Base-by-base conservation (phyloP, 2,888 invertebrate species). In the Agrochola lychnidis region DNA sequence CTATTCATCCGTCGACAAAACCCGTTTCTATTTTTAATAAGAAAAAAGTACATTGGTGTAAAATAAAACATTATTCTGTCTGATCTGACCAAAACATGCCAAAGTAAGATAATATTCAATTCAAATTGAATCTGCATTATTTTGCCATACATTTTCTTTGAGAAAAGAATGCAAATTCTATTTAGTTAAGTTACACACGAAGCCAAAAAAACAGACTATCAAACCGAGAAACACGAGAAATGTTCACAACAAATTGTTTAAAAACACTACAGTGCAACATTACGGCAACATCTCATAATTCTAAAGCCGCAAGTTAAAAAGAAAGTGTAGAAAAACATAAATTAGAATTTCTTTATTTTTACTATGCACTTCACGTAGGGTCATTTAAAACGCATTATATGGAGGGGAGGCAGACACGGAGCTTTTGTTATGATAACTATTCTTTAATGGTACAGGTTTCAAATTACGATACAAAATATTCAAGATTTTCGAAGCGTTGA, bases 371-470 rank as follows among this genome's bases (percentile, higher is more conserved):
- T 79, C 74, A 73, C 83, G 74, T 79, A 78, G 84, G 84, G 90
- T 90, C 90, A 93, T 93, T 89, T 91, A 91, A 93, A 93, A 92
- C 89, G 83, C 93, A 93, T 93, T 93, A 93, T 70, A 73, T 56
- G 67, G 77, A 67, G 73, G 85, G 79, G 73, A 72, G 74, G 70
- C 73, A 78, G 83, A 59, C 67, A 64, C 73, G 79, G 75, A 76
- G 69, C 84, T 70, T 87, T 90, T 89, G 84, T 87, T 78, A 86
- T 87, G 86, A 53, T 90, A 91, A 90, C 88, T 83, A 83, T 67
- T 80, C 76, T 81, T 77, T 83, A 87, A 83, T 84, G 63, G 81
- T 59, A 59, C 59, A 53, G 68, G 73, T 84, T 84, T 82, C 64
- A 72, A 84, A 75, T 69, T 80, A 80, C 59, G 25, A 63, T 70